Evolutionary conservation across 1,140 invertebrate genomes (phyloP).

Genomic region (Drosophila truncata): DNA sequence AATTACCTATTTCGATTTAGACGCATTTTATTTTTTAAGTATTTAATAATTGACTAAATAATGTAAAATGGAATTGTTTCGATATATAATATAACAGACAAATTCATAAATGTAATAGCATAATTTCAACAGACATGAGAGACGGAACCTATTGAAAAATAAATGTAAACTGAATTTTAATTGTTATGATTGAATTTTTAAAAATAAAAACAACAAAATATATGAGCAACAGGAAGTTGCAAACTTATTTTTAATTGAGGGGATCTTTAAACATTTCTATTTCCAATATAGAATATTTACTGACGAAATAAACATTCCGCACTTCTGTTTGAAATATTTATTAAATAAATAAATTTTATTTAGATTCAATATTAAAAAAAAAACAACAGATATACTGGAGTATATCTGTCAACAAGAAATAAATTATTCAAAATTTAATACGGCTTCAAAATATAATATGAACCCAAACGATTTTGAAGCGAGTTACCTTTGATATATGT

Average conservation of each 20-base stretch:
- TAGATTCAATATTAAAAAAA: too few species aligned
- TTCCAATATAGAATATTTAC: too few species aligned
- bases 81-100: constrained; percentile 49
- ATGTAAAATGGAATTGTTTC: constrained; percentile 67
- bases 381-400: too few species aligned
- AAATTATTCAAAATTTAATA: too few species aligned
- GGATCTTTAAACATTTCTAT: too few species aligned
- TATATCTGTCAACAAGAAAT: too few species aligned
- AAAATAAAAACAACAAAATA: constrained; percentile 51
- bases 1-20: constrained; percentile 67
- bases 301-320: too few species aligned
- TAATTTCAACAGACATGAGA: constrained; percentile 62
- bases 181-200: constrained; percentile 79
- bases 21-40: constrained; percentile 82
- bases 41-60: constrained; percentile 68
- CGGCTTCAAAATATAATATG: too few species aligned
- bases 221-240: constrained; percentile 12
- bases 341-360: too few species aligned
- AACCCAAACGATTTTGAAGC: too few species aligned
- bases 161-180: constrained; percentile 52
- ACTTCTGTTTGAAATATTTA: too few species aligned
- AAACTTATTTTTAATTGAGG: background rate
- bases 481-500: too few species aligned
- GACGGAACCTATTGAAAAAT: constrained; percentile 22
- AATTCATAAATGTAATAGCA: constrained; percentile 67